A percentile compares a stretch with the other conserved stretches of the same genome.
Conservation (phyloP, 2,797 vertebrate genomes). For the Chrosomus eos region DNA sequence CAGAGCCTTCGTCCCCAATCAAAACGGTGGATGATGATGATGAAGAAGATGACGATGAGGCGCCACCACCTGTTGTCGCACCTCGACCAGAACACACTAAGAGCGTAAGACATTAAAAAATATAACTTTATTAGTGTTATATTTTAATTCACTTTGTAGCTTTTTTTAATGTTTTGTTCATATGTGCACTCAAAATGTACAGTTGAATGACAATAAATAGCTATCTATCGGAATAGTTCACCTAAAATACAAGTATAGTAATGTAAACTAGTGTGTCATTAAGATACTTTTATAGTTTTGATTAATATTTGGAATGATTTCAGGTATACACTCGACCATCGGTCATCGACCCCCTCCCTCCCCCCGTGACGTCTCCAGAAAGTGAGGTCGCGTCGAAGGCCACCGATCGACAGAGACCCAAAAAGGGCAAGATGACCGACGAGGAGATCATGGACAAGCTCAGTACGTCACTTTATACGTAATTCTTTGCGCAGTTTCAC, state of each 20-base stretch:
- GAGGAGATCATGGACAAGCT: conserved; percentile 99
- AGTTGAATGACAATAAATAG: too few species aligned
- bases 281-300: neutral
- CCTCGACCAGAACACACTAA: conserved; percentile 96
- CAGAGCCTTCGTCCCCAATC: conserved; percentile 82
- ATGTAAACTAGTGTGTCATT: neutral
- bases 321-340: conserved; percentile 92
- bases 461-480: conserved; percentile 75
- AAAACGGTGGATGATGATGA: conserved; percentile 85
- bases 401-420: conserved; percentile 87
- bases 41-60: conserved; percentile 90
- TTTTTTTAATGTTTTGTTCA: too few species aligned
- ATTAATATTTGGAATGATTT: neutral
- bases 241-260: neutral
- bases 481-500: neutral
- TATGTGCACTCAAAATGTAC: too few species aligned
- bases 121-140: too few species aligned
- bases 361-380: conserved; percentile 79
- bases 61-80: conserved; percentile 91
- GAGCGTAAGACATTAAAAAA: conserved; percentile 80
- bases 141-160: too few species aligned
- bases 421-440: conserved; percentile 96
- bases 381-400: conserved; percentile 84
- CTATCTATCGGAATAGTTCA: too few species aligned
- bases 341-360: conserved; percentile 94